These are phyloP conservation scores for Microtus montanus DNA, from an alignment of 2,113 vertebrate species.

Conservation along the genomic window DNA sequence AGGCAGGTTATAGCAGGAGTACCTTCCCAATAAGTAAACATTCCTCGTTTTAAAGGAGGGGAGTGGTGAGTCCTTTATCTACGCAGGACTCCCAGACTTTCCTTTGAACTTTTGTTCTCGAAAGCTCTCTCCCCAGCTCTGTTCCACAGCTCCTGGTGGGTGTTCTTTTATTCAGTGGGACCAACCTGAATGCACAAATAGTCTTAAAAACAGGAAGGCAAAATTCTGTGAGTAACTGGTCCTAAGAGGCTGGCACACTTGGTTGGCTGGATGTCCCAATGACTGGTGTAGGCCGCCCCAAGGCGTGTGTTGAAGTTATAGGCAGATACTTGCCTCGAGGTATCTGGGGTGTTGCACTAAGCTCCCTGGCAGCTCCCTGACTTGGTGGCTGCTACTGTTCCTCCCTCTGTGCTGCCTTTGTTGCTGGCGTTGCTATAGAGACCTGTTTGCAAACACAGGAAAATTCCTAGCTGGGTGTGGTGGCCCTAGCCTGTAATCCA, in stretches of 20 bases:
- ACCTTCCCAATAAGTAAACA: neutral
- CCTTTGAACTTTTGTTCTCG: constrained; percentile 18
- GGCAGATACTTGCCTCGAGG: neutral
- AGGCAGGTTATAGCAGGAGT: no score
- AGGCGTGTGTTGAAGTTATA: neutral
- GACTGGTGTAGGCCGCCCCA: neutral
- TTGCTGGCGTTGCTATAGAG: neutral
- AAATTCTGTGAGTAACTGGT: neutral
- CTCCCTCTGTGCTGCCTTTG: neutral
- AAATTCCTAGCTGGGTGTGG: neutral
- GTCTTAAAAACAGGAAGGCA: neutral
- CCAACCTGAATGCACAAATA: neutral
- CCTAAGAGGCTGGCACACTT: neutral
- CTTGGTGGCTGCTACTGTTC: neutral
- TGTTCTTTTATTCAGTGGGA: constrained; percentile 14
- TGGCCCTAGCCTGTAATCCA: no score
- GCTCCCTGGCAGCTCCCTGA: neutral
- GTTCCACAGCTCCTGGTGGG: neutral
- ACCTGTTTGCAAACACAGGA: neutral
- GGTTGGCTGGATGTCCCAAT: neutral
- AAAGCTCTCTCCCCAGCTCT: constrained; percentile 25
- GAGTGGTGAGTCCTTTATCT: constrained; percentile 10
- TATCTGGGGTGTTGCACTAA: neutral
- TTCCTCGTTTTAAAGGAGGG: neutral
- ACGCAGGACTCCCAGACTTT: neutral